Conservation (phyloP, 35 echinoderm and acorn worm species). For the Amphiura filiformis region DNA sequence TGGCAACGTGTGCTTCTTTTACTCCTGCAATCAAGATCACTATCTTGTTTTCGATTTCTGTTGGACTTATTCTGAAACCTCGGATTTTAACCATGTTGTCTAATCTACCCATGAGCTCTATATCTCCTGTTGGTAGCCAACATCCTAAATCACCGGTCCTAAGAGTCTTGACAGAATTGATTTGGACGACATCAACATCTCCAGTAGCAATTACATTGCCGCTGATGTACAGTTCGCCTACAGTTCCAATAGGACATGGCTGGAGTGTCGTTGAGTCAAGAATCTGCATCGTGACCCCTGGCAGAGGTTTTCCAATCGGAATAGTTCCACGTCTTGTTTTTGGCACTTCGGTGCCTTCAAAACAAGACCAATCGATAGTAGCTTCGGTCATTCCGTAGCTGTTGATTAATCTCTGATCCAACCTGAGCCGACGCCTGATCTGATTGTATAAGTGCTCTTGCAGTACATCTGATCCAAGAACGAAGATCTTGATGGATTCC, state of each 20-base stretch:
- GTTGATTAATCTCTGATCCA: slow-evolving; percentile 17
- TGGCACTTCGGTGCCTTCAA: neutral
- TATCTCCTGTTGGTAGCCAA: slow-evolving; percentile 21
- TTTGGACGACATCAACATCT: neutral
- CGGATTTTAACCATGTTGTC: slow-evolving; percentile 16
- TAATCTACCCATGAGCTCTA: slow-evolving; percentile 14
- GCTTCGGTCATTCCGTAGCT: slow-evolving; percentile 20
- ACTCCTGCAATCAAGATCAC: neutral
- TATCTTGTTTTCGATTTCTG: slow-evolving; percentile 14
- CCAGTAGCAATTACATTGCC: slow-evolving; percentile 8
- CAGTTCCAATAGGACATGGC: neutral
- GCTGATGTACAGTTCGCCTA: neutral
- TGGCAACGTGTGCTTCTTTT: neutral
- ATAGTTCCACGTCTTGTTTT: neutral
- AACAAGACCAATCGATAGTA: slow-evolving; percentile 5
- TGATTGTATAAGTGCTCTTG: slow-evolving; percentile 6
- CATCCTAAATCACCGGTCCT: neutral
- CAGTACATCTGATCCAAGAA: slow-evolving; percentile 16
- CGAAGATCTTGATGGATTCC: slow-evolving; percentile 17
- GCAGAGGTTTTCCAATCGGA: neutral
- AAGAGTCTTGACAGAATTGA: neutral
- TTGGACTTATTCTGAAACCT: neutral
- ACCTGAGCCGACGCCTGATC: neutral
- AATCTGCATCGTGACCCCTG: neutral
- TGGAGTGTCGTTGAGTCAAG: neutral